phyloP scores from a whole-genome alignment of 1,140 invertebrate species.

The Drosophila littoralis region DNA sequence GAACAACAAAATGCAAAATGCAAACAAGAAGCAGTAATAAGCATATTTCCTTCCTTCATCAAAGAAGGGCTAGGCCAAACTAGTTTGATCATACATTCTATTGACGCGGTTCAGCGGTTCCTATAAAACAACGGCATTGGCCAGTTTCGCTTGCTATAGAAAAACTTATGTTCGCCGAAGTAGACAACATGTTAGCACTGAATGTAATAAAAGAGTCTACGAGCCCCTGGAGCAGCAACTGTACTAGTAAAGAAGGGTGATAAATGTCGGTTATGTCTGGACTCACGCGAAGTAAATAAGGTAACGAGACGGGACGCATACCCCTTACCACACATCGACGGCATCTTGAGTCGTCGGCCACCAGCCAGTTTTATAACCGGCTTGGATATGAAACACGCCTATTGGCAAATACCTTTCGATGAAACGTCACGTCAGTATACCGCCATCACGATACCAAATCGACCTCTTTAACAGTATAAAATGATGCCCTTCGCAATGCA shows the following conservation, averaged over 20 bases:
- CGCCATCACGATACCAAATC: too few relatives aligned
- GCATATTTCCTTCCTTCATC: not conserved
- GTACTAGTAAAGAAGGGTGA: conserved; percentile 29
- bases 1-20: not conserved
- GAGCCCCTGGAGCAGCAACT: conserved; percentile 43
- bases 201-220: conserved; percentile 26
- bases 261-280: conserved; percentile 37
- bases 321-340: conserved; percentile 41
- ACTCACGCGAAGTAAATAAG: conserved; percentile 38
- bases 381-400: too few relatives aligned
- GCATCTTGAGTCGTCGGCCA: conserved; percentile 34
- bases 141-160: conserved; percentile 35
- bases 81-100: conserved; percentile 22
- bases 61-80: conserved; percentile 8
- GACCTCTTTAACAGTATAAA: too few relatives aligned
- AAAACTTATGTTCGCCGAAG: conserved; percentile 28
- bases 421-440: too few relatives aligned
- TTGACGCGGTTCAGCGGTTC: conserved; percentile 37
- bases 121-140: conserved; percentile 37
- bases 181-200: conserved; percentile 38
- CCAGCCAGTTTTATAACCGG: too few relatives aligned
- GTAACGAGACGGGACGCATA: conserved; percentile 26
- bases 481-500: too few relatives aligned
- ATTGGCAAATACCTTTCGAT: too few relatives aligned
- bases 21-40: not conserved